These are phyloP conservation scores for Pristionchus entomophagus DNA, from an alignment of 2,888 invertebrate species.

Conservation along the genomic window DNA sequence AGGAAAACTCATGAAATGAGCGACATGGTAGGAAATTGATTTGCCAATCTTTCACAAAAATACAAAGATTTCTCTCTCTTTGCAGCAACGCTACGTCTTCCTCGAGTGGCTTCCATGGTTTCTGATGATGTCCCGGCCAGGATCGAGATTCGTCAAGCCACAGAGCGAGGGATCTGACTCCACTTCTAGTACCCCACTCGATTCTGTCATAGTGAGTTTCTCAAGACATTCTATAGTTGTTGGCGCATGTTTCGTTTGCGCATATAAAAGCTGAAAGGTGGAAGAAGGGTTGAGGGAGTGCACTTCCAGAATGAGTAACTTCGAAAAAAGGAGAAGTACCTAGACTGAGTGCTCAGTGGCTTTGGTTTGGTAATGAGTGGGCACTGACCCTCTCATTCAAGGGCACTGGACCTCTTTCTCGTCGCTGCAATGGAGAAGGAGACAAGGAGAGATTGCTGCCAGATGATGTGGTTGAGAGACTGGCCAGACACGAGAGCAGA, in stretches of 20 bases:
- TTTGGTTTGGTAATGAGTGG: too few relatives aligned
- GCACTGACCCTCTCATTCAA: background rate
- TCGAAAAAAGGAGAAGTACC: too few relatives aligned
- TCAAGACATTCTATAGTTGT: too few relatives aligned
- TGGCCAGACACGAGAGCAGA: slow-evolving; percentile 38
- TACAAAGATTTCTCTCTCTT: slow-evolving; percentile 17
- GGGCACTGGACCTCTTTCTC: slow-evolving; percentile 11
- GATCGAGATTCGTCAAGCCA: slow-evolving; percentile 85
- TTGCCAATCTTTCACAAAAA: background rate
- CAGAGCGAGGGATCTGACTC: background rate
- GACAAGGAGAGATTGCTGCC: slow-evolving; percentile 25
- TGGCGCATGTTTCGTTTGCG: too few relatives aligned
- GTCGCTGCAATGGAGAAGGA: background rate
- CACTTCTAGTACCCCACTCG: background rate
- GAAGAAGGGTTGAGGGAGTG: too few relatives aligned
- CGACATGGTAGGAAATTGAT: slow-evolving; percentile 58
- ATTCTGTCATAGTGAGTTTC: slow-evolving; percentile 1
- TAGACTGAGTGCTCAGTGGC: too few relatives aligned
- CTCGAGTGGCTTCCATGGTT: slow-evolving; percentile 97
- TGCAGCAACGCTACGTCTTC: slow-evolving; percentile 95
- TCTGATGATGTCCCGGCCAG: slow-evolving; percentile 95
- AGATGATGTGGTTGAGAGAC: slow-evolving; percentile 18
- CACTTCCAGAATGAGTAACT: too few relatives aligned
- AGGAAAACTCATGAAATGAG: slow-evolving; percentile 74
- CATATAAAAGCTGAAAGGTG: too few relatives aligned